Base-by-base conservation (phyloP, 2,797 vertebrate genomes). In the Oreochromis grahami region DNA sequence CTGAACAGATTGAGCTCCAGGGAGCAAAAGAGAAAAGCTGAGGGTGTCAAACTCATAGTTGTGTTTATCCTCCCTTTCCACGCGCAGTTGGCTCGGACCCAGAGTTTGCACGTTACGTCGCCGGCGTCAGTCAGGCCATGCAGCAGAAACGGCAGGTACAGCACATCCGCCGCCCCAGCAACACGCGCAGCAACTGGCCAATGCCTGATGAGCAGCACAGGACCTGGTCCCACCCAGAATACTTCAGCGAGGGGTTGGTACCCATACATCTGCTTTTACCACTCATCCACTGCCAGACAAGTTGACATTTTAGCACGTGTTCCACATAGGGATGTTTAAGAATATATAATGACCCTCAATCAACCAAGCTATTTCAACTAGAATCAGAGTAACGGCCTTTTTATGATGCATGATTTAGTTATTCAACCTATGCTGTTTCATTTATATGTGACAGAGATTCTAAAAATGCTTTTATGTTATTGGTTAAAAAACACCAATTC, bases 101-200 rank as follows among this genome's bases (percentile, higher is more conserved):
- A 0, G 99, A 99, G 94, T 99, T 99, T 93, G 99, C 98, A 7
- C 98, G 98, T 82, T 99, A 99, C 0, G 98, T 99, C 14, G 98
- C 98, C 2, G 98, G 98, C 80, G 98, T 99, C 88, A 99, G 97
- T 94, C 98, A 99, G 95, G 98, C 98, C 93, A 99, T 99, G 98
- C 98, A 99, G 90, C 98, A 99, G 92, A 99, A 99, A 94, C 94
- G 98, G 83, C 99, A 99, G 93, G 96, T 97, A 26, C 98, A 99
- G 93, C 98, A 99, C 1, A 95, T 99, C 80, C 98, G 97, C 29
- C 98, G 98, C 7, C 98, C 97, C 1, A 97, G 98, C 96, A 97
- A 96, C 91, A 81, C 97, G 0, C 98, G 97, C 58, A 94, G 97
- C 94, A 98, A 99, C 96, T 99, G 99, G 98, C 96, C 97, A 41